A percentile compares a stretch with the other conserved stretches of the same genome.
These are phyloP conservation scores for Heterodera carotae DNA, from an alignment of 1,140 invertebrate genomes.

Conservation along the genomic window DNA sequence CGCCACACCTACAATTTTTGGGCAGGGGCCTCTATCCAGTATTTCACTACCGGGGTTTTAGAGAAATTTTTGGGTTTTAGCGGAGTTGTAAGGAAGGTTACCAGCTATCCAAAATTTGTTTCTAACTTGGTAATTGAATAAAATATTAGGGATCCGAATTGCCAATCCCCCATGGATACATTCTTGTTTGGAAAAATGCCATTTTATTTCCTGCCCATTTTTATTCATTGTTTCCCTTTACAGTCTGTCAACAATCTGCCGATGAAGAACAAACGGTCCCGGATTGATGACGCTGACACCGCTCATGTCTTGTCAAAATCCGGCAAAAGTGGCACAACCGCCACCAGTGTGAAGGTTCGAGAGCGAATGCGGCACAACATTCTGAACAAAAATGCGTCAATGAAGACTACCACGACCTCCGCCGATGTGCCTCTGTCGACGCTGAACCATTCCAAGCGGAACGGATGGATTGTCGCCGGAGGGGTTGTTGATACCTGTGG, in stretches of 20 bases:
- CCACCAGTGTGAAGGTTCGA: slow-evolving; percentile 2
- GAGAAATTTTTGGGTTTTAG: too few relatives aligned
- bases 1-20: too few relatives aligned
- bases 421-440: not conserved
- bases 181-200: too few relatives aligned
- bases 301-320: not conserved
- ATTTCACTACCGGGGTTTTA: too few relatives aligned
- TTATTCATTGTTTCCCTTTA: not conserved
- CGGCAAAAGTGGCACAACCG: not conserved
- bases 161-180: too few relatives aligned
- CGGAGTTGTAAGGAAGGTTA: too few relatives aligned
- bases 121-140: too few relatives aligned
- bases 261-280: not conserved
- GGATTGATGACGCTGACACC: not conserved
- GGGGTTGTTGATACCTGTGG: not conserved
- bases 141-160: too few relatives aligned
- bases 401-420: not conserved
- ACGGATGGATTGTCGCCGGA: not conserved
- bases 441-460: not conserved
- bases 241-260: not conserved
- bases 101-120: too few relatives aligned
- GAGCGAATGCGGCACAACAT: slow-evolving; percentile 13
- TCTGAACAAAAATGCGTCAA: slow-evolving; percentile 4
- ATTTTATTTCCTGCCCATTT: too few relatives aligned
- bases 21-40: too few relatives aligned